Conservation (phyloP, 2,888 invertebrate genomes). For the Apeira syringaria region DNA sequence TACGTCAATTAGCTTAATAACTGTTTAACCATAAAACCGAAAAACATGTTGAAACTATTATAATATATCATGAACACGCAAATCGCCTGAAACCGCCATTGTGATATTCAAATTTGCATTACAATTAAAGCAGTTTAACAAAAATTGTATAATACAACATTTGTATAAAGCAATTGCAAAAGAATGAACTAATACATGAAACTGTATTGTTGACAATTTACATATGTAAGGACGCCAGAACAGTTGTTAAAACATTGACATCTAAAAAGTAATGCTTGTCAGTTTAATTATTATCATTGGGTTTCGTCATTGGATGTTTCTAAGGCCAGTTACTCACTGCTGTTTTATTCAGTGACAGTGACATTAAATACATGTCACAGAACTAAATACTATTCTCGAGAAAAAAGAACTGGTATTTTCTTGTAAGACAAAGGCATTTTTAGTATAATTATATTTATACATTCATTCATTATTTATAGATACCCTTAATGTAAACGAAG, state of each 20-base stretch:
- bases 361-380: too few species aligned
- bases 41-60: slow-evolving; percentile 45
- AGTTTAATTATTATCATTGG: slow-evolving; percentile 22
- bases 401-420: too few species aligned
- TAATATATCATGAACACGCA: slow-evolving; percentile 35
- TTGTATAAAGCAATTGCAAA: slow-evolving; percentile 45
- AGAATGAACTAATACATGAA: slow-evolving; percentile 58
- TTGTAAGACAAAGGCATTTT: too few species aligned
- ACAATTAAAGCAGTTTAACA: slow-evolving; percentile 44
- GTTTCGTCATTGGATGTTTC: slow-evolving; percentile 22
- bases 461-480: too few species aligned
- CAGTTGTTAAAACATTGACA: slow-evolving; percentile 30
- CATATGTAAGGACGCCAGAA: slow-evolving; percentile 17
- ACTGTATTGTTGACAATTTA: slow-evolving; percentile 34
- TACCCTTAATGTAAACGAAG: too few species aligned
- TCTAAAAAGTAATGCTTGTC: slow-evolving; percentile 25
- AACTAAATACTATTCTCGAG: too few species aligned
- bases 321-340: slow-evolving; percentile 18
- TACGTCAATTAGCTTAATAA: slow-evolving; percentile 58
- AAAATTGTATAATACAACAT: slow-evolving; percentile 37
- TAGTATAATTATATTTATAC: too few species aligned
- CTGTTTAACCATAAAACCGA: slow-evolving; percentile 37
- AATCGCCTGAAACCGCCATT: slow-evolving; percentile 42
- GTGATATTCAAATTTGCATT: slow-evolving; percentile 45
- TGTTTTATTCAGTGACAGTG: not conserved